A percentile compares a stretch with the other conserved stretches of the same genome.
phyloP scores from a whole-genome alignment of 2,113 vertebrate genomes.

The Myotis lucifugus region DNA sequence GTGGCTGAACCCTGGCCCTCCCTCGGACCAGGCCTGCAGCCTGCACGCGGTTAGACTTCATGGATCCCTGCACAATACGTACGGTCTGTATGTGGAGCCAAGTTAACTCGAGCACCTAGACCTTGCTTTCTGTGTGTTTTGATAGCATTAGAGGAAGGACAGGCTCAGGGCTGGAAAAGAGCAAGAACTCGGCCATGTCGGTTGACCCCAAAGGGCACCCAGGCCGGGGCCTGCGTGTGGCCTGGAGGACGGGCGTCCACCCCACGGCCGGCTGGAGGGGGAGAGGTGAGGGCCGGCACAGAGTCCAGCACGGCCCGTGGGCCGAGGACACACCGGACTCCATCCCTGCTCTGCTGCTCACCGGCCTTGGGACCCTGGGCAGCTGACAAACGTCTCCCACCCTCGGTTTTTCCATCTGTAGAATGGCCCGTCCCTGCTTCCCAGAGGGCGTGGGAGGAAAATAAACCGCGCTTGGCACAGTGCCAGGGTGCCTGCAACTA shows the following conservation, averaged over 20 bases:
- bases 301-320: background rate
- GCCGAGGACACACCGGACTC: background rate
- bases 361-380: fast-evolving
- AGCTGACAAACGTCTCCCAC: background rate
- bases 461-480: background rate
- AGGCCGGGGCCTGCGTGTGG: background rate
- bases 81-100: background rate
- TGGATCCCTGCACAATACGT: slow-evolving; percentile 6
- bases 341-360: background rate
- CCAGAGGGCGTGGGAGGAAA: background rate
- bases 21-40: background rate
- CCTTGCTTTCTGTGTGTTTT: slow-evolving; percentile 33
- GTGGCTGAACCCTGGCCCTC: slow-evolving; percentile 67
- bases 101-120: background rate
- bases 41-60: background rate
- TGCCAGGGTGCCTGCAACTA: background rate
- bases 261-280: fast-evolving
- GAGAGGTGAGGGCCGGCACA: background rate
- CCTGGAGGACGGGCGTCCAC: background rate
- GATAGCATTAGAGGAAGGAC: background rate
- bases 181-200: background rate
- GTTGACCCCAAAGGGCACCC: background rate
- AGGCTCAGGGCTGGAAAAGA: background rate
- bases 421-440: background rate
- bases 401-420: background rate